Conservation (phyloP, 2,113 vertebrate genomes). For the Pelobates fuscus region DNA sequence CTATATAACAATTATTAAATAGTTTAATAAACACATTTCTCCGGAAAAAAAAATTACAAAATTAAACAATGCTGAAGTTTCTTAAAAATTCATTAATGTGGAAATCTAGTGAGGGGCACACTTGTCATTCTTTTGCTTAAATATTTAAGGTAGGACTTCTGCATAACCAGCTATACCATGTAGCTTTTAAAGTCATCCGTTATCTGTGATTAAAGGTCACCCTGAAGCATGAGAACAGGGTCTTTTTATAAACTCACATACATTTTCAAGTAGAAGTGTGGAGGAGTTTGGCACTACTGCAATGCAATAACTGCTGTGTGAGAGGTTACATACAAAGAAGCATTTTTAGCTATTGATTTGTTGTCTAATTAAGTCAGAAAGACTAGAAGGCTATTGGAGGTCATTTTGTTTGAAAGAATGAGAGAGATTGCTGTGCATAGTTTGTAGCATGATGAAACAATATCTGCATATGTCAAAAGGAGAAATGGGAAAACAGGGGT, state of each 20-base stretch:
- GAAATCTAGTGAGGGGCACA: no score
- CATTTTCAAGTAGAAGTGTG: slow-evolving; percentile 6
- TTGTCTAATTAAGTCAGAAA: slow-evolving; percentile 46
- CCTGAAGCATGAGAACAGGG: slow-evolving; percentile 3
- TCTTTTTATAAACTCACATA: slow-evolving; percentile 11
- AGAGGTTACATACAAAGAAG: slow-evolving; percentile 45
- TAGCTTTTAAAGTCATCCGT: slow-evolving; percentile 2
- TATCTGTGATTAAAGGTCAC: slow-evolving; percentile 26
- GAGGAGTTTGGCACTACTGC: not conserved
- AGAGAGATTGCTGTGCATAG: slow-evolving; percentile 6
- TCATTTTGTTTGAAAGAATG: slow-evolving; percentile 36
- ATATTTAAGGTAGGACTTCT: not conserved
- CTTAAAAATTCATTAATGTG: no score
- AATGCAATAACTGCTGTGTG: slow-evolving; percentile 41
- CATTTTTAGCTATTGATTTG: slow-evolving; percentile 51
- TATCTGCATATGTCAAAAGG: slow-evolving; percentile 15
- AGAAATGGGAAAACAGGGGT: not conserved
- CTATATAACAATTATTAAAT: no score
- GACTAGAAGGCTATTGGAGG: slow-evolving; percentile 38
- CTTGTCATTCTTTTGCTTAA: no score
- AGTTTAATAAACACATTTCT: no score
- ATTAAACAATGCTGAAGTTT: no score
- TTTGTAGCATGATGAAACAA: not conserved
- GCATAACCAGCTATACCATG: not conserved
- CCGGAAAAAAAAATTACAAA: no score